A percentile compares a stretch with the other conserved stretches of the same genome.
Evolutionary conservation across 2,797 vertebrate genomes (phyloP).

Genomic region (Gadopsis bispinosus): DNA sequence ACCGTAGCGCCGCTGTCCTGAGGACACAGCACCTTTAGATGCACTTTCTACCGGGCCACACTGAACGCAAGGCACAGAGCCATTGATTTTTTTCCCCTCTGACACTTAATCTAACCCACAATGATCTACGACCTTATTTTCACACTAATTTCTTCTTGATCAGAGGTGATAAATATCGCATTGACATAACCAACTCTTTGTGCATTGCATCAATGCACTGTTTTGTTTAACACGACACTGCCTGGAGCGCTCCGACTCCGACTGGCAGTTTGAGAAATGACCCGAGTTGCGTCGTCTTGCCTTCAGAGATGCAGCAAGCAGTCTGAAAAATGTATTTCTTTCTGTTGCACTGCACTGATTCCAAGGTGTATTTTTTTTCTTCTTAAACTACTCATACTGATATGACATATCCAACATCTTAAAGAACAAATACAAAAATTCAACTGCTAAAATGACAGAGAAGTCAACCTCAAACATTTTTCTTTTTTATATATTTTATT

Average conservation of each 20-base stretch:
- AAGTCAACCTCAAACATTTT: not conserved
- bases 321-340: slow-evolving; percentile 67
- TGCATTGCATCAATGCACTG: slow-evolving; percentile 76
- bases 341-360: slow-evolving; percentile 39
- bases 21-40: slow-evolving; percentile 71
- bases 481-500: not conserved
- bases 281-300: slow-evolving; percentile 47
- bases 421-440: not conserved
- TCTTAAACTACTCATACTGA: not conserved
- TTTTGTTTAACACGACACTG: slow-evolving; percentile 80
- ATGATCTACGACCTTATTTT: slow-evolving; percentile 89
- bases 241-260: slow-evolving; percentile 60
- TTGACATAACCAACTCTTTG: slow-evolving; percentile 85
- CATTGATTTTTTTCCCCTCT: slow-evolving; percentile 83
- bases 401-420: not conserved
- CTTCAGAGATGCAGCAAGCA: slow-evolving; percentile 61
- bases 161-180: slow-evolving; percentile 89
- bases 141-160: slow-evolving; percentile 89
- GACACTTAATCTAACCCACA: slow-evolving; percentile 86
- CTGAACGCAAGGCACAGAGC: slow-evolving; percentile 53
- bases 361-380: not conserved
- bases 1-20: slow-evolving; percentile 65
- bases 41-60: slow-evolving; percentile 69
- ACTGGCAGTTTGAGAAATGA: slow-evolving; percentile 79
- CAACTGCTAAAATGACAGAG: not conserved